phyloP scores from a whole-genome alignment of 2,797 vertebrate species.

The Smutsia gigantea region DNA sequence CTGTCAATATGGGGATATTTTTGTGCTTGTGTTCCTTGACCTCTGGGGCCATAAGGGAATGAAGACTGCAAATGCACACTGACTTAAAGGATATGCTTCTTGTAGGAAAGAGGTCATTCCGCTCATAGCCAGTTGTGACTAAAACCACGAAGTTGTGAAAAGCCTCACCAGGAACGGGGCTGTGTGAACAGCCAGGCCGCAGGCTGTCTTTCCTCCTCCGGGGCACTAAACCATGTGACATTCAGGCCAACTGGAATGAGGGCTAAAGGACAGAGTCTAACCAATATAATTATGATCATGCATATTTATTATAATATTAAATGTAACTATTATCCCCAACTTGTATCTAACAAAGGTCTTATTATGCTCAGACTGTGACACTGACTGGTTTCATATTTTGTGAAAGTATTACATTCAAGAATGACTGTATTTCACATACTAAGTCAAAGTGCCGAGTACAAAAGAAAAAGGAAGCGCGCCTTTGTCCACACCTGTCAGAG shows the following conservation, averaged over 20 bases:
- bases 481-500: constrained; percentile 2
- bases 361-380: neutral
- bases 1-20: neutral
- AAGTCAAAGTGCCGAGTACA: neutral
- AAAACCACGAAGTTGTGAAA: neutral
- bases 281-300: neutral
- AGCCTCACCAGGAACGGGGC: neutral
- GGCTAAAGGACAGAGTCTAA: neutral
- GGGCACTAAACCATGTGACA: neutral
- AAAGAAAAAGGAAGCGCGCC: neutral
- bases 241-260: neutral
- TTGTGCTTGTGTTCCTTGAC: neutral
- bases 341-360: neutral
- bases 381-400: neutral
- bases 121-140: neutral
- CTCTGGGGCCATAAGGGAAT: neutral
- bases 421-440: neutral
- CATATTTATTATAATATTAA: neutral
- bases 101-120: neutral
- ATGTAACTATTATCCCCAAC: neutral
- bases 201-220: neutral
- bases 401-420: neutral
- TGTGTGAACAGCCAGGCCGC: neutral
- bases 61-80: neutral
- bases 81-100: neutral